A percentile compares a stretch with the other conserved stretches of the same genome.
Evolutionary conservation across 2,797 vertebrate genomes (phyloP).

Genomic region (Sparidentex hasta): DNA sequence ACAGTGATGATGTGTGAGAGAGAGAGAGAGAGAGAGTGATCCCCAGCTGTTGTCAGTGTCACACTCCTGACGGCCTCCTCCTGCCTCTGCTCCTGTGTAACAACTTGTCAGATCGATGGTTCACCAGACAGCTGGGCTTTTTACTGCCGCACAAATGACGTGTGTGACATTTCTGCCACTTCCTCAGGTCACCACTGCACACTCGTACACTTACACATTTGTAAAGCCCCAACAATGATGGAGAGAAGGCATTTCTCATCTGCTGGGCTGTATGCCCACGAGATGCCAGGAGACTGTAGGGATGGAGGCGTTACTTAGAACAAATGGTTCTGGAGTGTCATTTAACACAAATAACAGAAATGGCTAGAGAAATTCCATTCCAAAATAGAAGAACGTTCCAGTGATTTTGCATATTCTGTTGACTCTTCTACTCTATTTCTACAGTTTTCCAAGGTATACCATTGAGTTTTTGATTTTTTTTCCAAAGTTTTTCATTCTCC

Average conservation of each 20-base stretch:
- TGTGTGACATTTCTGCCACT: constrained; percentile 78
- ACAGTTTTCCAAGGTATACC: background rate
- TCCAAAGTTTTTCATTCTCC: no score
- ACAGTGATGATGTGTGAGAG: constrained; percentile 22
- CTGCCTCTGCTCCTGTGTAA: constrained; percentile 77
- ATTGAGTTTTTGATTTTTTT: background rate
- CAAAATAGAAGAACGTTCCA: background rate
- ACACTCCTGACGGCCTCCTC: constrained; percentile 66
- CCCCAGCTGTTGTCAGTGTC: constrained; percentile 72
- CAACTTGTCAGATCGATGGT: constrained; percentile 86
- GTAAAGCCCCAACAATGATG: constrained; percentile 42
- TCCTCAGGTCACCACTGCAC: constrained; percentile 61
- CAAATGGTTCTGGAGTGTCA: background rate
- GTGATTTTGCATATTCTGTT: background rate
- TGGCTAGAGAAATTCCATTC: background rate
- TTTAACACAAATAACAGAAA: constrained; percentile 1
- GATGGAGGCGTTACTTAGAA: background rate
- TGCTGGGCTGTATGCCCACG: constrained; percentile 3
- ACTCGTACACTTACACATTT: constrained; percentile 38
- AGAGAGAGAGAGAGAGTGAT: constrained; percentile 34
- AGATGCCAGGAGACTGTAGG: constrained; percentile 14
- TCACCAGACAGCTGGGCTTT: constrained; percentile 70
- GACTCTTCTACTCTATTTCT: background rate
- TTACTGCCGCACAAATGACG: constrained; percentile 75
- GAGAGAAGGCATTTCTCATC: constrained; percentile 28